Evolutionary conservation across 2,888 invertebrate genomes (phyloP).

Genomic region (Carpatolechia fugitivella): DNA sequence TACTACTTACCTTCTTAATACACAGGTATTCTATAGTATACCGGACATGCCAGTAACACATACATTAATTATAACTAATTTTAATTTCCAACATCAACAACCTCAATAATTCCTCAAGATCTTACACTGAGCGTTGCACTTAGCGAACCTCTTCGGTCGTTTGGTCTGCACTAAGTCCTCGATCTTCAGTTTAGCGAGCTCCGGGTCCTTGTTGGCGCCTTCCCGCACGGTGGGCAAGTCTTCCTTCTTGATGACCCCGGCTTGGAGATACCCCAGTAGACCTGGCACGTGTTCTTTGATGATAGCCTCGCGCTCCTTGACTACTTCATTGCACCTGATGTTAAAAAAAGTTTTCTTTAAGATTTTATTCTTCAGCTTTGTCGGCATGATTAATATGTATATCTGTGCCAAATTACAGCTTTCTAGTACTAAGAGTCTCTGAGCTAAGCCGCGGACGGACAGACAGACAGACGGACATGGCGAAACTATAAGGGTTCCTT

Average conservation of each 20-base stretch:
- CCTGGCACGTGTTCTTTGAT: conserved; percentile 77
- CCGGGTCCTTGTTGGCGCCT: conserved; percentile 24
- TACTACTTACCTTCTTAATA: no score
- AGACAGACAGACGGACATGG: no score
- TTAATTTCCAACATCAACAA: no score
- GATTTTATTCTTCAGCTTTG: not conserved
- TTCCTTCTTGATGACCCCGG: conserved; percentile 63
- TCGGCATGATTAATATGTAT: no score
- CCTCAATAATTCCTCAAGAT: conserved; percentile 43
- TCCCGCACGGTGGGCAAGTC: conserved; percentile 54
- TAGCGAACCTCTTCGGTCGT: conserved; percentile 33
- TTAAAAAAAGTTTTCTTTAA: no score
- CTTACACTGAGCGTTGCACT: conserved; percentile 59
- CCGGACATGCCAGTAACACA: no score
- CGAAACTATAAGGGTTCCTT: no score
- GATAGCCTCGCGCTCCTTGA: conserved; percentile 75
- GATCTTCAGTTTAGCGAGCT: conserved; percentile 28
- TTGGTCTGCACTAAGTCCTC: conserved; percentile 28
- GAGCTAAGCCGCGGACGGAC: no score
- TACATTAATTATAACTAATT: no score
- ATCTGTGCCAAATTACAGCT: no score
- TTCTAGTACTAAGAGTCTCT: no score
- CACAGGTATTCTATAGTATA: no score
- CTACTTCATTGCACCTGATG: conserved; percentile 70
- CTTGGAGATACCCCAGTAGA: conserved; percentile 79